These are phyloP conservation scores for Spheniscus mendiculus DNA, from an alignment of 2,113 vertebrate species.

Conservation along the genomic window DNA sequence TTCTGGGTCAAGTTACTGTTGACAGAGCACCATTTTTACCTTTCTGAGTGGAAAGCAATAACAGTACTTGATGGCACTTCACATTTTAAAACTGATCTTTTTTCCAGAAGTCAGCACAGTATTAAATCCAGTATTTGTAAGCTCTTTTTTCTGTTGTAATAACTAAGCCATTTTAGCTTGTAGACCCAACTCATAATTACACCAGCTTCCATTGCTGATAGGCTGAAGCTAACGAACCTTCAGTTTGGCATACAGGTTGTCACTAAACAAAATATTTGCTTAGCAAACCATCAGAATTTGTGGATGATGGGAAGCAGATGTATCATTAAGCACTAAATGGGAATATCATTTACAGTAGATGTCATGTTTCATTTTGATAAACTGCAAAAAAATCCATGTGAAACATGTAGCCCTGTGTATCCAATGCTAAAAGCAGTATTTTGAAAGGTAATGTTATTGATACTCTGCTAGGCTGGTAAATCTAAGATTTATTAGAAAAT, in stretches of 20 bases:
- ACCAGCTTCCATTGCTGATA: neutral
- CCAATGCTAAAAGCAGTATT: neutral
- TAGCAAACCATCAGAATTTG: neutral
- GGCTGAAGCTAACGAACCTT: neutral
- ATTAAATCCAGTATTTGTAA: neutral
- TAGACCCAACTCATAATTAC: neutral
- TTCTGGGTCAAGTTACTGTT: neutral
- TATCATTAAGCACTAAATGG: constrained; percentile 43
- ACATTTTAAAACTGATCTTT: neutral
- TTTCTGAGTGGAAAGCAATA: neutral
- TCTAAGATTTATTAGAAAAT: constrained; percentile 55
- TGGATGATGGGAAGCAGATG: constrained; percentile 1
- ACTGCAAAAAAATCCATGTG: neutral
- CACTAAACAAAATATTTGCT: constrained; percentile 8
- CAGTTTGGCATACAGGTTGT: neutral
- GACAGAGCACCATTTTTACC: neutral
- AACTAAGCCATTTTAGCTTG: neutral
- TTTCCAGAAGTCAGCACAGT: rapidly evolving
- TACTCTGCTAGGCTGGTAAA: constrained; percentile 1
- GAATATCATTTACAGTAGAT: constrained; percentile 38
- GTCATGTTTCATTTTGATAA: constrained; percentile 48
- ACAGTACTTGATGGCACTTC: neutral
- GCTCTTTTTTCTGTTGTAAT: neutral
- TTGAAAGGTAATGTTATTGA: neutral
- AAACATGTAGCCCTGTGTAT: neutral